Evolutionary conservation across 2,888 invertebrate genomes (phyloP), one percentile per base, ranked within the genome.

Genomic region (Oxyscelio sp.): DNA sequence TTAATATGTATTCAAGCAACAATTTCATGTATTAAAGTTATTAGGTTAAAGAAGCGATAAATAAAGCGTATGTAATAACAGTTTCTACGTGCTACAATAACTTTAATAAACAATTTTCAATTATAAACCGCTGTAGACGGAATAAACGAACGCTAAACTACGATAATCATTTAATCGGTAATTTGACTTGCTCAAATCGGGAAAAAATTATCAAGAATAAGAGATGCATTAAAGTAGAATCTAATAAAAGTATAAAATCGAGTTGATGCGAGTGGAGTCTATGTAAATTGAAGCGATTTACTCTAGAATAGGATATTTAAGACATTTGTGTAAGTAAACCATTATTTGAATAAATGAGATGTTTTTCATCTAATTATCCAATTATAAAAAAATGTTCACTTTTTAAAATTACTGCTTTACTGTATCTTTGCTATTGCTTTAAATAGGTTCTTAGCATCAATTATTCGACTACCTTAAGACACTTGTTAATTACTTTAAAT

Each of bases 251-350:
- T 61, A 73, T 31, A 52, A 45, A 48, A 61, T 61, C 15, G 31
- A 61, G 61, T 38, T 73, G 61, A 73, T 73, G 52, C 52, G 22
- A 11, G 31, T 21, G 19, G 31, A 73, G 43, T 73, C 43, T 52
- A 73, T 61, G 61, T 61, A 73, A 73, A 73, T 73, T 15, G 31
- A 61, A 48, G 21, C 48, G 11, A 48, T 48, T 48, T 45, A n/a
- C 5, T 17, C 15, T 48, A 48, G 11, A 43, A 71, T 50, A 17
- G 38, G 15, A 48, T 59, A 59, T 71, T 71, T 71, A 59, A 38
- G 40, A 52, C 40, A 52, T 52, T 43, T 17, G 22, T 22, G n/a
- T 8, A 43, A 43, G 22, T 43, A 22, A 59, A 45, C 2, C 13
- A 45, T 17, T 4, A 58, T 58, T 61, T 73, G 38, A 73, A 73